These are phyloP conservation scores for Ostrea edulis DNA, from an alignment of 1,140 invertebrate genomes.

Conservation along the genomic window DNA sequence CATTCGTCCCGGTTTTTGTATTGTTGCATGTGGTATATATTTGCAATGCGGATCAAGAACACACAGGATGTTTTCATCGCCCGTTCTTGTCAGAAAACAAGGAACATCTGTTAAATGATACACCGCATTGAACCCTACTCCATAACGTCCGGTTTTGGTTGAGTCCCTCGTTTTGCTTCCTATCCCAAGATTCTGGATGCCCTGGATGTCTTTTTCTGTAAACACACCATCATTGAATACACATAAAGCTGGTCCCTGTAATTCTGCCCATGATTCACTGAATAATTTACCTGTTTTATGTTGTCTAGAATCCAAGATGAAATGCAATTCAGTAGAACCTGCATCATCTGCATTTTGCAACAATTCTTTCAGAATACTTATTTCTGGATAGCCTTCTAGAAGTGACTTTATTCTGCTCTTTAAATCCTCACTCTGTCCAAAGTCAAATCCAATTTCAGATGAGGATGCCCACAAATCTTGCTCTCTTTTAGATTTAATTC, in stretches of 20 bases:
- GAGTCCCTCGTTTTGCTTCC: constrained; percentile 69
- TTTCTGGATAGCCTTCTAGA: constrained; percentile 70
- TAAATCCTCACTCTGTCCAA: constrained; percentile 72
- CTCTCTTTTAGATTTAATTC: constrained; percentile 57
- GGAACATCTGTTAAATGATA: constrained; percentile 76
- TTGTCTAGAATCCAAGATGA: constrained; percentile 70
- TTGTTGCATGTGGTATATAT: constrained; percentile 61
- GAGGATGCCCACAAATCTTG: constrained; percentile 17
- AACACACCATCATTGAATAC: constrained; percentile 74
- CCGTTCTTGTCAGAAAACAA: constrained; percentile 66
- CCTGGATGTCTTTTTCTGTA: constrained; percentile 68
- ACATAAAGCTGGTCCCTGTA: constrained; percentile 74
- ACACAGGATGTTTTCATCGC: constrained; percentile 62
- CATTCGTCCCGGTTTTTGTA: constrained; percentile 65
- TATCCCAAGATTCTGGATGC: constrained; percentile 70
- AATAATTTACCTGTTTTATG: constrained; percentile 61
- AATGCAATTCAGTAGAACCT: constrained; percentile 72
- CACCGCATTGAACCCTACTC: constrained; percentile 76
- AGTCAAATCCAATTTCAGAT: constrained; percentile 47
- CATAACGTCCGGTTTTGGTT: constrained; percentile 71
- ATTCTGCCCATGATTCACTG: constrained; percentile 58
- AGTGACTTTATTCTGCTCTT: constrained; percentile 68
- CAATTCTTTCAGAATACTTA: constrained; percentile 69
- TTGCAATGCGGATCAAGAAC: constrained; percentile 73
- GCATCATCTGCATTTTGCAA: constrained; percentile 80